These are phyloP conservation scores for Centropus bengalensis DNA, from an alignment of 2,113 vertebrate species.

Conservation along the genomic window DNA sequence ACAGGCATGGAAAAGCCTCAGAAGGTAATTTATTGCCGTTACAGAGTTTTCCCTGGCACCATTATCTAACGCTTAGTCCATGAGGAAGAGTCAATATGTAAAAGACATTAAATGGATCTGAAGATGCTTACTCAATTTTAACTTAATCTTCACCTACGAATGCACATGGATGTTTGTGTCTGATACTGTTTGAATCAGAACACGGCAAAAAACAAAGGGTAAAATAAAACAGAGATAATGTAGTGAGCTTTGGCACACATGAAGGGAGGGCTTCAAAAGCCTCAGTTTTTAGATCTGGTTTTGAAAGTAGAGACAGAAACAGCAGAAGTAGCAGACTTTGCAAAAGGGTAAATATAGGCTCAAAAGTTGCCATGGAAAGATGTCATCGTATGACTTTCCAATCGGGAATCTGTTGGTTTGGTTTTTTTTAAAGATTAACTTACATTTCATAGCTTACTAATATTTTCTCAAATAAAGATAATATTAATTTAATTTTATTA, in stretches of 20 bases:
- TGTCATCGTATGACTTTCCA: neutral
- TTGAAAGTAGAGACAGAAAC: conserved; percentile 1
- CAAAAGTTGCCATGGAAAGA: neutral
- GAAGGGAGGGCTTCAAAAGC: neutral
- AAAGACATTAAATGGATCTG: conserved; percentile 19
- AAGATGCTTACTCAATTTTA: conserved; percentile 22
- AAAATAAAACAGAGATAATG: conserved; percentile 14
- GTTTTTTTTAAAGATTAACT: neutral
- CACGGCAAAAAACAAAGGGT: neutral
- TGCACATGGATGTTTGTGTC: neutral
- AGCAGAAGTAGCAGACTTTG: conserved; percentile 37
- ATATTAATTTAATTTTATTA: neutral
- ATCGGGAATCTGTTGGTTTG: neutral
- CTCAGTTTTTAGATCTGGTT: neutral
- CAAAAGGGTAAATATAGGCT: neutral
- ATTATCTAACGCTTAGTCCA: neutral
- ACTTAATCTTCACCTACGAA: neutral
- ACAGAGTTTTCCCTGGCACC: conserved; percentile 32
- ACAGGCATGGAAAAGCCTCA: conserved; percentile 27
- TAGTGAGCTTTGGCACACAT: neutral
- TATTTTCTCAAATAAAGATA: neutral
- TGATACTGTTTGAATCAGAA: neutral
- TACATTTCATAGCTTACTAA: neutral
- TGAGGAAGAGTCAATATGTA: neutral
- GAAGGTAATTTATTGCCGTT: conserved; percentile 30